Base-by-base conservation (phyloP, 2,113 vertebrate species). In the Reinhardtius hippoglossoides region DNA sequence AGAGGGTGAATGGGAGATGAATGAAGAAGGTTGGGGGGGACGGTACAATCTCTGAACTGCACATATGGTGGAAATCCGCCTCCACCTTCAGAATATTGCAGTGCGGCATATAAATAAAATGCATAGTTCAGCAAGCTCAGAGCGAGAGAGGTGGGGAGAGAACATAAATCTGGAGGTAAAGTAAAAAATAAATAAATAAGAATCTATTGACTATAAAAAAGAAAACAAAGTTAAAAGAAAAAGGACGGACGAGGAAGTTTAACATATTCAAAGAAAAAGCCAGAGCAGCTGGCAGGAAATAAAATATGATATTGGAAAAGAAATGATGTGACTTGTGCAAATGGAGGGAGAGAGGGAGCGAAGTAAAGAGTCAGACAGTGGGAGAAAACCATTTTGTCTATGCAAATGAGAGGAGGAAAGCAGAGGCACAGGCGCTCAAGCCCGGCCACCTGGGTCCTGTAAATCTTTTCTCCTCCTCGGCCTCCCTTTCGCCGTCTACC, bases 381-480 rank as follows among this genome's bases (percentile, higher is more conserved):
- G 54, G 14, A 71, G 40, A 71, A 85, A 71, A 80, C 14, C 37
- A 84, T 88, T 76, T 87, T 89, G 76, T 88, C 58, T 61, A 87
- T 92, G 87, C 87, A 89, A 91, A 92, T 89, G 79, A 86, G 80
- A 62, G 55, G 61, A 23, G 57, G 55, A 84, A 67, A 72, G 84
- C 69, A 67, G 75, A 67, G 72, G 78, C 77, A 77, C 62, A 42
- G 75, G 79, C 63, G 18, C 76, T 79, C 62, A 70, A 69, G 55
- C 76, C 76, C 69, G 78, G 83, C 86, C 89, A 91, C 88, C 90
- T 91, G 91, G 87, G 87, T 71, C 72, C 80, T 73, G 83, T 88
- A 89, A 87, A 54, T 85, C 69, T 31, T 75, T 20, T 16, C 21
- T 72, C 77, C 64, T 37, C 24, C 71, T 20, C 50, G 9, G 20